Conservation (phyloP, 2,888 invertebrate species). For the Andrena haemorrhoa region DNA sequence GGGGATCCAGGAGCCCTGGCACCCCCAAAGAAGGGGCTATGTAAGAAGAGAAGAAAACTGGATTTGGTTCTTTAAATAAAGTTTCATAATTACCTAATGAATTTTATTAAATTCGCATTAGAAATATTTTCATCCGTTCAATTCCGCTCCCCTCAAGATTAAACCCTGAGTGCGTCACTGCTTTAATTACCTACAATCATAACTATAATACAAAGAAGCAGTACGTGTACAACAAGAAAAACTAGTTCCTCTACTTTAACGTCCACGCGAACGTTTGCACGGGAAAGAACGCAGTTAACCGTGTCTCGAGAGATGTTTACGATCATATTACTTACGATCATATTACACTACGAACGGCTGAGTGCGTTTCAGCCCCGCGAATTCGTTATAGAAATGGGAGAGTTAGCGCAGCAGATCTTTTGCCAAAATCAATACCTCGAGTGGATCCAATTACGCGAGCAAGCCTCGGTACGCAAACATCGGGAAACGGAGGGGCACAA, state of each 20-base stretch:
- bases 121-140: no score
- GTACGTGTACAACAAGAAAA: no score
- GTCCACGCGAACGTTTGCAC: not conserved
- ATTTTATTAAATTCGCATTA: no score
- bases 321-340: not conserved
- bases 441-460: conserved; percentile 27
- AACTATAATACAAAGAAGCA: no score
- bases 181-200: no score
- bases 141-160: no score
- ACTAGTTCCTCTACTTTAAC: no score
- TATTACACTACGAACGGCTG: not conserved
- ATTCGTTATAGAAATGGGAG: not conserved
- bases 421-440: conserved; percentile 12
- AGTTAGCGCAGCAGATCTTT: not conserved
- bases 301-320: not conserved
- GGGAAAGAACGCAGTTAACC: not conserved
- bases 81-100: no score
- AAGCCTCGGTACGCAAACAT: not conserved
- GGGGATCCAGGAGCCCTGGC: not conserved
- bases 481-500: not conserved
- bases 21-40: not conserved
- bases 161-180: no score
- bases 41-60: no score
- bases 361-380: not conserved
- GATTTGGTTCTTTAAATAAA: no score